phyloP scores from a whole-genome alignment of 2,888 invertebrate genomes.

The Callyntrura guangdongensis region DNA sequence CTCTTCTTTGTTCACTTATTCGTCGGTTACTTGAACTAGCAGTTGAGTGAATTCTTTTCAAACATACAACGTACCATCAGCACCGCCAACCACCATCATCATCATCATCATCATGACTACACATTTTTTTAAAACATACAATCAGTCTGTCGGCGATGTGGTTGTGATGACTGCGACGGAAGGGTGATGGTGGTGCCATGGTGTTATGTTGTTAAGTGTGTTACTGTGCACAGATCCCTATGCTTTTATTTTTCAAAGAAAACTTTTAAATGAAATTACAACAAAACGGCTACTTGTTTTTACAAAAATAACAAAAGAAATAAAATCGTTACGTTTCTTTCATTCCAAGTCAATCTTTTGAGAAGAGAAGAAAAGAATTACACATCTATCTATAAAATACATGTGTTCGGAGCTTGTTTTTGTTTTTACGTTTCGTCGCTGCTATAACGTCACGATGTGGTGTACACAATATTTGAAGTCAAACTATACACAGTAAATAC shows the following conservation, averaged over 20 bases:
- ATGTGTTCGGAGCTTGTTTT: slow-evolving; percentile 44
- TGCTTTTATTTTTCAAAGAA: slow-evolving; percentile 9
- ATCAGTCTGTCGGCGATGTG: slow-evolving; percentile 42
- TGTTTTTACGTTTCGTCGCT: slow-evolving; percentile 34
- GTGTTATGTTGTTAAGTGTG: neutral
- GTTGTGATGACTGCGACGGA: slow-evolving; percentile 32
- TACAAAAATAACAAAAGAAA: neutral
- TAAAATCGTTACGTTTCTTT: slow-evolving; percentile 28
- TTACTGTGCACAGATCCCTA: neutral
- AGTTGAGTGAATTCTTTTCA: slow-evolving; percentile 15
- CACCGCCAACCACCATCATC: neutral
- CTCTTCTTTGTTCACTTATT: neutral
- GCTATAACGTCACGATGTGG: neutral
- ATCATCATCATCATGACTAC: slow-evolving; percentile 13
- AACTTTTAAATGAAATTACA: neutral
- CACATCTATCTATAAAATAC: neutral
- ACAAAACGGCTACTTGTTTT: neutral
- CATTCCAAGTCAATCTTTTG: slow-evolving; percentile 39
- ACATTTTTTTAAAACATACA: slow-evolving; percentile 17
- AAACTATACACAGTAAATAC: neutral
- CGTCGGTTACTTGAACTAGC: slow-evolving; percentile 4
- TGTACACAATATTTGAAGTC: neutral
- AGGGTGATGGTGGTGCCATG: neutral
- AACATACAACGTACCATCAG: neutral
- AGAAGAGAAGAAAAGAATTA: neutral